phyloP scores from a whole-genome alignment of 2,113 vertebrate species.

The Scatophagus argus region DNA sequence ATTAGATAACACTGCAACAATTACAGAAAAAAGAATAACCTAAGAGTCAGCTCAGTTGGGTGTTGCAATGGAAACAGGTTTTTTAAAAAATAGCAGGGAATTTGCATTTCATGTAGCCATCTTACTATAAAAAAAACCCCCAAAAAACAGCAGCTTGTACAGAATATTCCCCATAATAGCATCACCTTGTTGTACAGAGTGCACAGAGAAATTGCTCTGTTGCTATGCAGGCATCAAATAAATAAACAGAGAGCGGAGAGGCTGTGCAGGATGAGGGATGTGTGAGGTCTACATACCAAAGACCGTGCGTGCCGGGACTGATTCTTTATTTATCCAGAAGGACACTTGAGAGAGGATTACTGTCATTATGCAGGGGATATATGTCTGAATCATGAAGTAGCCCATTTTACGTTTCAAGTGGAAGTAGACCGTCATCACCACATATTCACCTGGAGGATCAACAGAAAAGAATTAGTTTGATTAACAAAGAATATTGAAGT shows the following conservation, averaged over 20 bases:
- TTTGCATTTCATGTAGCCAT: background rate
- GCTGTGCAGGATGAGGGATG: slow-evolving; percentile 47
- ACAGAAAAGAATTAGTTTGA: slow-evolving; percentile 44
- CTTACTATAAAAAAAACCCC: background rate
- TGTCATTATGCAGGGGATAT: slow-evolving; percentile 99
- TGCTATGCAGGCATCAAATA: slow-evolving; percentile 35
- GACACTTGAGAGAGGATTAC: slow-evolving; percentile 99
- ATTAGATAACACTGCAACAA: background rate
- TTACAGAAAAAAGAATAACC: background rate
- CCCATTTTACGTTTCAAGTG: slow-evolving; percentile 98
- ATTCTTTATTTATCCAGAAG: slow-evolving; percentile 99
- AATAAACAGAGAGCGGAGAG: slow-evolving; percentile 36
- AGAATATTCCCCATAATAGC: background rate
- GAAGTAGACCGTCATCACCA: slow-evolving; percentile 98
- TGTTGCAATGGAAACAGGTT: slow-evolving; percentile 2
- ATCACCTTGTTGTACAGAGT: slow-evolving; percentile 18
- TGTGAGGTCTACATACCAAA: slow-evolving; percentile 90
- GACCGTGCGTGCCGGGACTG: slow-evolving; percentile 96
- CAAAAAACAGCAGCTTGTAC: slow-evolving; percentile 4
- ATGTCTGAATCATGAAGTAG: slow-evolving; percentile 99
- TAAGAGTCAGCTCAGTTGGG: slow-evolving; percentile 10
- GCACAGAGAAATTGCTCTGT: slow-evolving; percentile 13
- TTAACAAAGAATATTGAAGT: slow-evolving; percentile 36
- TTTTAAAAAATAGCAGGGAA: background rate
- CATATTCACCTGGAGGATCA: slow-evolving; percentile 92